Evolutionary conservation across 1,140 invertebrate genomes (phyloP), one percentile per base, ranked within the genome.

Genomic region (Daktulosphaira vitifoliae): DNA sequence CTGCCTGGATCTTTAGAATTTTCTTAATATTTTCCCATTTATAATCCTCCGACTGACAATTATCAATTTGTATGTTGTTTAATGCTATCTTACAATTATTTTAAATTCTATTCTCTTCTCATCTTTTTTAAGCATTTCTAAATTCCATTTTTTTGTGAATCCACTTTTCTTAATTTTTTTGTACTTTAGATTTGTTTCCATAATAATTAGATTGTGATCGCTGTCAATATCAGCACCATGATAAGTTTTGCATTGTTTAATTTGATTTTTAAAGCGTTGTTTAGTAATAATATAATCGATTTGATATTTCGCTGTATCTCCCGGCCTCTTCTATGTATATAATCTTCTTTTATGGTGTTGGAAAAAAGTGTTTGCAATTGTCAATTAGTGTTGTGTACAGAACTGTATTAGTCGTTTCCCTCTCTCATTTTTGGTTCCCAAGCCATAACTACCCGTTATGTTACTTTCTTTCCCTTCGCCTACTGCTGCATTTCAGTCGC

Each of bases 211-310:
- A 26, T 11, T 3, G n/a, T n/a, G n/a, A 50, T 50, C 48, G 7
- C 20, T 23, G 16, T 50, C 16, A 23, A 50, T 54, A n/a, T 25
- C 50, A 20, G 65, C 65, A 39, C 50, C 65, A 37, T 18, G 62
- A 29, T 48, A 65, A 13, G 48, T 11, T 54, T 38, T 54, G 16
- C 33, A 37, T 20, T 37, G 26, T 18, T 37, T 37, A 16, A 37
- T 38, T 54, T 54, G 52, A 16, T 54, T 54, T 38, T 16, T 33
- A 38, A 33, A 54, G 5, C 25, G 8, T 54, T 54, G 25, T 38
- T n/a, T n/a, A n/a, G n/a, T n/a, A 71, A 38, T 44, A 0, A 75
- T 68, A 48, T 67, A 75, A 52, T 74, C 71, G 48, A 74, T 74
- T 66, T 73, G 72, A 51, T 74, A 74, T 66, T 71, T 49, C 5